phyloP scores from a whole-genome alignment of 2,888 invertebrate species.

The Conomelus anceps region DNA sequence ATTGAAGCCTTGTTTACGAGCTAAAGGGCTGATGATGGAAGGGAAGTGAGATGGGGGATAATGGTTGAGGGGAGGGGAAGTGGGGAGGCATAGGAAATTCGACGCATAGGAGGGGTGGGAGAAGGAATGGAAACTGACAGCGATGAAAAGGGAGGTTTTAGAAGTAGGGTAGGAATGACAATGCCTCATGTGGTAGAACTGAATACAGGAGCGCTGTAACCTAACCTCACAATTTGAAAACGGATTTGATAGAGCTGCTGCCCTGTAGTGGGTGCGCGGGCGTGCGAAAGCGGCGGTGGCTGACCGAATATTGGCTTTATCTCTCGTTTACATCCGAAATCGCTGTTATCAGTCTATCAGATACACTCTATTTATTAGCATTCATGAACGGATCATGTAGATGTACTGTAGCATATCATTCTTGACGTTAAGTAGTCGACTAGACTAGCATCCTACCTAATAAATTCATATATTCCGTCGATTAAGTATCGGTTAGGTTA shows the following conservation, averaged over 20 bases:
- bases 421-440: neutral
- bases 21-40: neutral
- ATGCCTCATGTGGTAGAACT: neutral
- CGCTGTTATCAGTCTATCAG: neutral
- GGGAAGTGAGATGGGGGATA: neutral
- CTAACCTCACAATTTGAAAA: neutral
- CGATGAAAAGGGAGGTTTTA: neutral
- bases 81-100: neutral
- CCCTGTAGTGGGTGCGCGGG: neutral
- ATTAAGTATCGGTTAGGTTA: too few species aligned
- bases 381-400: neutral
- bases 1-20: slow-evolving; percentile 12
- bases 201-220: neutral
- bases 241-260: neutral
- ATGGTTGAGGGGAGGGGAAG: neutral
- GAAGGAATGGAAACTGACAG: too few species aligned
- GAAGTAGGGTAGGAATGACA: neutral
- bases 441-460: neutral
- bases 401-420: too few species aligned
- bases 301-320: neutral
- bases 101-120: neutral
- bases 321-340: neutral
- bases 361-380: neutral
- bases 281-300: too few species aligned
- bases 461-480: too few species aligned